Conservation (phyloP, 2,797 vertebrate species). For the Gadopsis bispinosus region DNA sequence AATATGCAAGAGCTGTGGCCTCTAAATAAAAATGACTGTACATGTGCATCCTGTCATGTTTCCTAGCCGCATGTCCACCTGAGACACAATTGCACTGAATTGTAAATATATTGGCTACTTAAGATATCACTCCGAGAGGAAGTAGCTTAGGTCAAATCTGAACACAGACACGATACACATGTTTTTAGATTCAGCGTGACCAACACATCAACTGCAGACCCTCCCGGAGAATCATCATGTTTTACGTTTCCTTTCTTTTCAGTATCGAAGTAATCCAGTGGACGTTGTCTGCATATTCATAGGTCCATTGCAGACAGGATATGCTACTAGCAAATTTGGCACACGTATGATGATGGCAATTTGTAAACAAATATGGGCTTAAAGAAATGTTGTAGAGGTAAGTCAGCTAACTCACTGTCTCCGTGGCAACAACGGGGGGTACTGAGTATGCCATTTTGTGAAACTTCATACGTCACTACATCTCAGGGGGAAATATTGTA, state of each 20-base stretch:
- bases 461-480: background rate
- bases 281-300: no score
- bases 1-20: constrained; percentile 99
- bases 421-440: background rate
- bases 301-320: background rate
- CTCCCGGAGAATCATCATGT: no score
- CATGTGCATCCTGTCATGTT: constrained; percentile 84
- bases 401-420: background rate
- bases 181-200: background rate
- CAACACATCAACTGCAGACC: background rate
- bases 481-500: constrained; percentile 6
- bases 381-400: background rate
- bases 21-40: constrained; percentile 99
- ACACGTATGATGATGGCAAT: background rate
- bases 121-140: background rate
- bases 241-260: background rate
- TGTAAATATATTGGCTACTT: background rate
- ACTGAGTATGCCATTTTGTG: background rate
- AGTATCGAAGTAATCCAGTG: background rate
- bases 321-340: background rate
- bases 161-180: background rate
- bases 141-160: background rate
- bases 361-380: background rate
- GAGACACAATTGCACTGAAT: constrained; percentile 6
- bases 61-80: constrained; percentile 27